A percentile compares a stretch with the other conserved stretches of the same genome.
Evolutionary conservation across 2,113 vertebrate species (phyloP).

Genomic region (Manacus vitellinus): DNA sequence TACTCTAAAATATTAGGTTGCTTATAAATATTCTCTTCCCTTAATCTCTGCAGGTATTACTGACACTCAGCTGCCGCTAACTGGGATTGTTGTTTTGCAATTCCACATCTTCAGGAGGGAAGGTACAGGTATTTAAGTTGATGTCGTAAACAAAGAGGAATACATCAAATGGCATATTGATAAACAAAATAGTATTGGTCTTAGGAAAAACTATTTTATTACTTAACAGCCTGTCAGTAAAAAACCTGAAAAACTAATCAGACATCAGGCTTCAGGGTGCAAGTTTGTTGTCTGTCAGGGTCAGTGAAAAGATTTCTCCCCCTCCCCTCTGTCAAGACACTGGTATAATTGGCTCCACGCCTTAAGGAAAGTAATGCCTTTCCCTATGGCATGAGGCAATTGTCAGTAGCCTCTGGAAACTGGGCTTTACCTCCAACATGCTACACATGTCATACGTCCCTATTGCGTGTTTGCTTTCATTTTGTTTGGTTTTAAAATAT

Average conservation of each 20-base stretch:
- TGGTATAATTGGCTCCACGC: background rate
- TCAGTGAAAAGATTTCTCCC: background rate
- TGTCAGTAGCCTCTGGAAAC: background rate
- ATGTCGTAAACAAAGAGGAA: background rate
- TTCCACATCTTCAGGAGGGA: background rate
- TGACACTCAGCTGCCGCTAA: background rate
- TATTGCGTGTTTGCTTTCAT: background rate
- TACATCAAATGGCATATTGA: background rate
- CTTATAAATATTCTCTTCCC: background rate
- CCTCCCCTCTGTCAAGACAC: background rate
- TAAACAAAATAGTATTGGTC: background rate
- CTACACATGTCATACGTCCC: fast-evolving
- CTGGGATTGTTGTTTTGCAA: background rate
- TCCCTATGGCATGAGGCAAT: background rate
- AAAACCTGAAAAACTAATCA: background rate
- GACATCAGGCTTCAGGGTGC: background rate
- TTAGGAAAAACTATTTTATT: background rate
- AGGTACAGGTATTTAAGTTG: background rate
- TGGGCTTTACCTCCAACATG: background rate
- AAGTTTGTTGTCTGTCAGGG: background rate
- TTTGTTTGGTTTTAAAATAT: background rate
- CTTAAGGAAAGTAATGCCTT: background rate
- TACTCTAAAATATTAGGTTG: background rate
- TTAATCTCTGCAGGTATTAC: background rate
- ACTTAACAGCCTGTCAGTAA: background rate